phyloP scores from a whole-genome alignment of 2,797 vertebrate species.

The Pseudochromis fuscus region DNA sequence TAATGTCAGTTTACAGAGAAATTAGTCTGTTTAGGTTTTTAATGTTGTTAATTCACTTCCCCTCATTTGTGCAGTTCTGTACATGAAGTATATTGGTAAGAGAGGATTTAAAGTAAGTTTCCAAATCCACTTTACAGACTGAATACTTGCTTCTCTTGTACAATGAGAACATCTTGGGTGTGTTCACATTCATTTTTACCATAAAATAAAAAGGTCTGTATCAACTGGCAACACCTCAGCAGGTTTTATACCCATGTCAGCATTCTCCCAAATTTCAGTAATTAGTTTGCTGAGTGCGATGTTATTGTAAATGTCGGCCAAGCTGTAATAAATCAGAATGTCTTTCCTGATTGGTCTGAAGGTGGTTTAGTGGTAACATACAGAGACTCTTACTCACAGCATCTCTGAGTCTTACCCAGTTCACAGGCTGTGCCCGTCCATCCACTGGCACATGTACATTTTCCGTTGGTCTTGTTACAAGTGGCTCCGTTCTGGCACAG shows the following conservation, averaged over 20 bases:
- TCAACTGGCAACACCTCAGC: constrained; percentile 2
- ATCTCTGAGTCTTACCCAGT: constrained; percentile 82
- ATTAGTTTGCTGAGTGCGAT: not conserved
- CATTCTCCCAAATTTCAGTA: constrained; percentile 9
- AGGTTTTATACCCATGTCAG: not conserved
- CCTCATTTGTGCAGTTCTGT: too few species aligned
- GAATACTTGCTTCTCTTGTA: not conserved
- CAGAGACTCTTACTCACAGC: constrained; percentile 38
- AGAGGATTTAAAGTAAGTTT: too few species aligned
- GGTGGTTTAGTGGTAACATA: constrained; percentile 34
- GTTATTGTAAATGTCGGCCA: constrained; percentile 17
- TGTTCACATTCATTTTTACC: constrained; percentile 1
- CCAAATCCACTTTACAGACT: not conserved
- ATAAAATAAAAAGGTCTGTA: constrained; percentile 3
- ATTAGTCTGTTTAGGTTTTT: too few species aligned
- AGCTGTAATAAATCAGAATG: constrained; percentile 18
- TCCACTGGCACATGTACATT: constrained; percentile 86
- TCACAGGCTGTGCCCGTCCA: constrained; percentile 93
- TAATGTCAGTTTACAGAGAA: too few species aligned
- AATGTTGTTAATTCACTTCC: too few species aligned
- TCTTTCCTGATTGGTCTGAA: not conserved
- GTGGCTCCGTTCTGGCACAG: constrained; percentile 90
- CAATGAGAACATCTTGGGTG: constrained; percentile 1
- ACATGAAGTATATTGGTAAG: too few species aligned
- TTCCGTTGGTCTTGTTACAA: constrained; percentile 86